A percentile compares a stretch with the other conserved stretches of the same genome.
Evolutionary conservation across 2,888 invertebrate genomes (phyloP).

Genomic region (Sminthurides aquaticus): DNA sequence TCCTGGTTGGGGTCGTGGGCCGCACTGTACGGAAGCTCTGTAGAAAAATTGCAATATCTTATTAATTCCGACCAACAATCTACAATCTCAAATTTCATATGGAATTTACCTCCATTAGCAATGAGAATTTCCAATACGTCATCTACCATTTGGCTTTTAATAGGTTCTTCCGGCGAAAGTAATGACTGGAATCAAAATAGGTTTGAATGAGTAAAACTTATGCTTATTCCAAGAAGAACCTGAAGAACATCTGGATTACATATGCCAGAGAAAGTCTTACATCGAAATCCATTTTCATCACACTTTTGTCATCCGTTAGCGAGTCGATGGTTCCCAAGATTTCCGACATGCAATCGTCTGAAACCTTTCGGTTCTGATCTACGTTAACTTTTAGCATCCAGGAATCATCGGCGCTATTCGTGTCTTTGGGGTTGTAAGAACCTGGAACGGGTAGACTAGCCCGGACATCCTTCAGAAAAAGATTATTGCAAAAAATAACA

Average conservation of each 20-base stretch:
- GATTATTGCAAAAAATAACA: no score
- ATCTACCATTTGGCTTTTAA: slow-evolving; percentile 74
- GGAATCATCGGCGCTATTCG: neutral
- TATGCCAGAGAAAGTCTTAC: no score
- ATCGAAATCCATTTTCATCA: neutral
- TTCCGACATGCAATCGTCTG: neutral
- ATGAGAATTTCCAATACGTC: slow-evolving; percentile 90
- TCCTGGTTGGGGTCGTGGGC: slow-evolving; percentile 62
- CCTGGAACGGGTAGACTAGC: no score
- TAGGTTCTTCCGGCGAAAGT: slow-evolving; percentile 34
- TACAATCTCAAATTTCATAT: no score
- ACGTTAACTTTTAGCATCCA: neutral
- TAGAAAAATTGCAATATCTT: no score
- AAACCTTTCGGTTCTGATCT: neutral
- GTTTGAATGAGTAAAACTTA: no score
- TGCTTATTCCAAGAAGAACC: no score
- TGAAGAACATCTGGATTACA: no score
- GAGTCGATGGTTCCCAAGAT: neutral
- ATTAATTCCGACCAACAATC: no score
- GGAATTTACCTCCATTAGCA: slow-evolving; percentile 66
- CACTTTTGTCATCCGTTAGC: neutral
- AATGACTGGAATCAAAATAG: neutral
- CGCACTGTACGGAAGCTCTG: slow-evolving; percentile 78
- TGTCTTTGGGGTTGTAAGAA: no score
- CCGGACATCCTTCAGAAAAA: no score